These are phyloP conservation scores for Tetragonisca angustula DNA, from an alignment of 2,888 invertebrate species.

Conservation along the genomic window DNA sequence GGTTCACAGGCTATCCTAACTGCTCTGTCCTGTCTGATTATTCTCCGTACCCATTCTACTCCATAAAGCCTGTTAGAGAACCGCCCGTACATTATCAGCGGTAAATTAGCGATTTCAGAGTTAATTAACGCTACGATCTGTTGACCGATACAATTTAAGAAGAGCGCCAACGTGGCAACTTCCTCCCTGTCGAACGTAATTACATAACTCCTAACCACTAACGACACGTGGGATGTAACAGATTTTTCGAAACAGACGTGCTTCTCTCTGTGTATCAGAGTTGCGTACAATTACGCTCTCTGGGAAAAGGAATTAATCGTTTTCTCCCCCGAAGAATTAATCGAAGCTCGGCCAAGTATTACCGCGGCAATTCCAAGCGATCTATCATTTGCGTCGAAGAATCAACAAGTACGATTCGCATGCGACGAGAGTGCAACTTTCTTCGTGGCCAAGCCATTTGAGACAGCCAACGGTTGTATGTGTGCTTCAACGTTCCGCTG, in stretches of 20 bases:
- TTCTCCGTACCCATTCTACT: constrained; percentile 62
- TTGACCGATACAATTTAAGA: not conserved
- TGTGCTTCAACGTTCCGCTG: constrained; percentile 60
- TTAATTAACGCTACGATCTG: constrained; percentile 38
- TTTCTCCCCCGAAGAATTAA: not conserved
- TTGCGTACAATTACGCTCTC: not conserved
- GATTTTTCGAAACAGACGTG: not conserved
- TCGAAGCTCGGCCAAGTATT: constrained; percentile 26
- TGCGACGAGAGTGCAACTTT: constrained; percentile 53
- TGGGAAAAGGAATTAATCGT: not conserved
- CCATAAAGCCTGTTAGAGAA: constrained; percentile 52
- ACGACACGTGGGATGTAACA: too few relatives aligned
- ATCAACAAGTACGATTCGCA: constrained; percentile 79
- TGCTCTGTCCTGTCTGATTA: constrained; percentile 59
- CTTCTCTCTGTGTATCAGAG: not conserved
- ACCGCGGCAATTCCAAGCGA: constrained; percentile 31
- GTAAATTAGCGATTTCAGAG: constrained; percentile 53
- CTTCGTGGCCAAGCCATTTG: constrained; percentile 68
- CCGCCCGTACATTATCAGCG: constrained; percentile 41
- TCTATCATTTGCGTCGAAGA: constrained; percentile 59
- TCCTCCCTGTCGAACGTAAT: not conserved
- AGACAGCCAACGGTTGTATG: constrained; percentile 50
- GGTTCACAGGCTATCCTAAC: constrained; percentile 71
- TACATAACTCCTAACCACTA: not conserved
- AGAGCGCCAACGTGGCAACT: not conserved